Base-by-base conservation (phyloP, 2,113 vertebrate species). In the Loxodonta africana region DNA sequence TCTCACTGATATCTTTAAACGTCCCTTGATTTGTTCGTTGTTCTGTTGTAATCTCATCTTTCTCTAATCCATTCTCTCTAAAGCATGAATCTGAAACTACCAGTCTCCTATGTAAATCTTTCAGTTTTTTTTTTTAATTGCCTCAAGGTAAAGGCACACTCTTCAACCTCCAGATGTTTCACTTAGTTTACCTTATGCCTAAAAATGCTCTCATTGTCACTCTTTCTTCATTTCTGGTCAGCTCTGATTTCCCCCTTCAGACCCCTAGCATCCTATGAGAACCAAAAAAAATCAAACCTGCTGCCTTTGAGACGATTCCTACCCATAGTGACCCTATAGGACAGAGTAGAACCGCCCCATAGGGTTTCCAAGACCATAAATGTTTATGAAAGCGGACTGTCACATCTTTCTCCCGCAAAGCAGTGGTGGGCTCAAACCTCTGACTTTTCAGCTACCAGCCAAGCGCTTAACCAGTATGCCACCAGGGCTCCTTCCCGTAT, bases 161-260 rank as follows among this genome's bases (percentile, higher is more conserved):
- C 67, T n/a, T 91, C 51, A 91, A 82, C 20, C 51, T 53, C n/a
- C 0, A 85, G 7, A 18, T 1, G 26, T 90, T 69, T 3, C 6
- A 87, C 48, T 92, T 94, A 73, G 88, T 90, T 94, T 90, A 94
- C 30, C 51, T 91, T 84, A n/a, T 80, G 63, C 57, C 28, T 84
- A 83, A 18, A 18, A 63, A 81, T 60, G 18, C 65, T 82, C 4
- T 92, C 41, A 53, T 57, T 77, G 20, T 78, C 6, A 73, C 8
- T 78, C 11, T 78, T 80, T 41, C 10, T 95, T 62, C 10, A 86
- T 91, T 78, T 82, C 74, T 91, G n/a, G 14, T 84, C 78, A 78
- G n/a, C 46, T 94, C 44, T 30, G 44, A 91, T 95, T 89, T 91
- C 28, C 28, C 28, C 84, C 73, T 86, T 91, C 62, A 83, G 25